Evolutionary conservation across 37 sponge, comb jelly and placozoan species (phyloP), one percentile per base, ranked within the genome.

Genomic region (Mnemiopsis leidyi): DNA sequence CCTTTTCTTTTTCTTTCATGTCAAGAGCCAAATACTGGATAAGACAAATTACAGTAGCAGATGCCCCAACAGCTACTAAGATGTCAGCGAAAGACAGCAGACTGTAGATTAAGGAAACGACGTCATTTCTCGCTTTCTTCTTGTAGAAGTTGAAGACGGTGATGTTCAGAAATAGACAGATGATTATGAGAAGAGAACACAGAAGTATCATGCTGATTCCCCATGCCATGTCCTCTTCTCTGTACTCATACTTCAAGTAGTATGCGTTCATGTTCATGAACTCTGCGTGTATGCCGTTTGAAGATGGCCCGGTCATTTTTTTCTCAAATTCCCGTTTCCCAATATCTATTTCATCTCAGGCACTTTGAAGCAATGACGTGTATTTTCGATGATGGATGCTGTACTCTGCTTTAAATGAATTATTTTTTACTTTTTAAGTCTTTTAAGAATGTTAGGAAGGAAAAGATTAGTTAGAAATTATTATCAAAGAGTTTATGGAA

Each of bases 281-380:
- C 79, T 77, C 79, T 18, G 79, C 79, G 36, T 77, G 79, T 32
- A 77, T 34, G 1, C 79, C 79, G 5, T n/a, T n/a, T n/a, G n/a
- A n/a, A n/a, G n/a, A n/a, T n/a, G n/a, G n/a, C n/a, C n/a, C n/a
- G n/a, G n/a, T n/a, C n/a, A n/a, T n/a, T n/a, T n/a, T n/a, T n/a
- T n/a, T n/a, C 33, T 34, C 18, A 32, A n/a, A n/a, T n/a, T n/a
- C n/a, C n/a, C n/a, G n/a, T n/a, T n/a, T n/a, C n/a, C n/a, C n/a
- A n/a, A n/a, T n/a, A n/a, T n/a, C n/a, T n/a, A n/a, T n/a, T n/a
- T n/a, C n/a, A n/a, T n/a, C n/a, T n/a, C n/a, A n/a, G n/a, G n/a
- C n/a, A n/a, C n/a, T n/a, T n/a, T n/a, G n/a, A n/a, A n/a, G n/a
- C n/a, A n/a, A n/a, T n/a, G n/a, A n/a, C n/a, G n/a, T n/a, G n/a